These are phyloP conservation scores for Sphecodes monilicornis DNA, from an alignment of 2,888 invertebrate species.

Conservation along the genomic window DNA sequence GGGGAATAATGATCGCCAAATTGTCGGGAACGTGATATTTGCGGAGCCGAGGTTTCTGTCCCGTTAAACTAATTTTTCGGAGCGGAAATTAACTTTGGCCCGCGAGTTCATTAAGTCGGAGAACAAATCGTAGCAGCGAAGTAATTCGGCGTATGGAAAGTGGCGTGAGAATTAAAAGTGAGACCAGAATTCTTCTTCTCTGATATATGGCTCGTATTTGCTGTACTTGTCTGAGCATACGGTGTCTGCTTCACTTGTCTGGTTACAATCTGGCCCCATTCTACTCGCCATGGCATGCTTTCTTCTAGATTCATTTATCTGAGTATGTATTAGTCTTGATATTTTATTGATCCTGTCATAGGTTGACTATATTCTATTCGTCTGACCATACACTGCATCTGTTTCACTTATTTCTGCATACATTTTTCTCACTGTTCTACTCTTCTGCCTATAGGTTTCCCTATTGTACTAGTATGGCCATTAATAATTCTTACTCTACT, in stretches of 20 bases:
- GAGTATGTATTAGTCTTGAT: neutral
- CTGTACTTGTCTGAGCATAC: neutral
- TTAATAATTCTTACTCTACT: no score
- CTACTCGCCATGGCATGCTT: neutral
- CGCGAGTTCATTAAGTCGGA: neutral
- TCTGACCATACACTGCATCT: neutral
- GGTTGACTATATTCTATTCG: neutral
- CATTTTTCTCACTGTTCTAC: no score
- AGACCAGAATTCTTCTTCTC: neutral
- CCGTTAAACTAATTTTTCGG: neutral
- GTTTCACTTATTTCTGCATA: neutral
- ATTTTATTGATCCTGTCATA: no score
- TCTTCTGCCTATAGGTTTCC: no score
- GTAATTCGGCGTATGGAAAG: neutral
- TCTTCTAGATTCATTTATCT: neutral
- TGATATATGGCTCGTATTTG: neutral
- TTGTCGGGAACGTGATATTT: neutral
- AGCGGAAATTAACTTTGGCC: neutral
- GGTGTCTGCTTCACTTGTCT: neutral
- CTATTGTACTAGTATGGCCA: no score
- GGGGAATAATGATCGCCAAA: neutral
- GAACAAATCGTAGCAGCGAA: neutral
- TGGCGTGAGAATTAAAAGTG: neutral
- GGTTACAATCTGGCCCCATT: neutral
- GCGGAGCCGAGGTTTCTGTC: neutral